Percentiles rank a stretch among this genome's conserved stretches.
Evolutionary conservation across 1,140 invertebrate species (phyloP).

Genomic region (Trialeurodes vaporariorum): DNA sequence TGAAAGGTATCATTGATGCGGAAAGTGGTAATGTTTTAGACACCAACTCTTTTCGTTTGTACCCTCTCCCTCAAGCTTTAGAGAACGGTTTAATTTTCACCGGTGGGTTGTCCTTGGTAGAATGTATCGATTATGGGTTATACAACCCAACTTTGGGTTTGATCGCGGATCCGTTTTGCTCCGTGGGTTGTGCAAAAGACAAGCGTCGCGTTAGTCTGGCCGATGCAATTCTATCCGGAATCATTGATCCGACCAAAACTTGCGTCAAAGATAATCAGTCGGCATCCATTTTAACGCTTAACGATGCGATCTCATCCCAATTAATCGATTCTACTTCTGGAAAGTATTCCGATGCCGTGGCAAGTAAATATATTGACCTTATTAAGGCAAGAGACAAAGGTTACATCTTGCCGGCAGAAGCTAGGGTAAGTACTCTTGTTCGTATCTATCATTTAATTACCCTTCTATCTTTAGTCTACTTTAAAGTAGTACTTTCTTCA

Average conservation of each 20-base stretch:
- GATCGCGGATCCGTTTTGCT: constrained; percentile 62
- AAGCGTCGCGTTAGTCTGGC: constrained; percentile 55
- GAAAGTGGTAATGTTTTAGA: constrained; percentile 75
- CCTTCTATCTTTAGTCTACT: constrained; percentile 32
- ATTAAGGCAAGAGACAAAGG: constrained; percentile 77
- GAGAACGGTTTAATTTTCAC: constrained; percentile 62
- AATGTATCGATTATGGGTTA: constrained; percentile 66
- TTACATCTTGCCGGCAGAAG: constrained; percentile 75
- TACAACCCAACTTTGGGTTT: constrained; percentile 68
- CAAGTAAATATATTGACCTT: constrained; percentile 60
- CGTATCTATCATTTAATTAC: constrained; percentile 14
- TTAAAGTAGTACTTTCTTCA: constrained; percentile 5
- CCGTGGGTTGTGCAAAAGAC: constrained; percentile 50
- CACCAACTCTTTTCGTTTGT: constrained; percentile 65
- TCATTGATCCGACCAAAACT: constrained; percentile 73
- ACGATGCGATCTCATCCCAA: constrained; percentile 62
- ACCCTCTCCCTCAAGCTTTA: constrained; percentile 57
- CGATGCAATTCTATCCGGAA: constrained; percentile 59
- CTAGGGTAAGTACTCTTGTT: constrained; percentile 65
- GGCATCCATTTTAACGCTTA: constrained; percentile 58
- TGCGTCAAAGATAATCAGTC: constrained; percentile 68
- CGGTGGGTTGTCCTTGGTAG: constrained; percentile 63
- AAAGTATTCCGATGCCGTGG: constrained; percentile 49
- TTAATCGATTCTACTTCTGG: constrained; percentile 63
- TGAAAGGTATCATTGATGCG: constrained; percentile 73